Conservation (phyloP, 1,140 invertebrate species). For the Stegodyphus mimosarum region DNA sequence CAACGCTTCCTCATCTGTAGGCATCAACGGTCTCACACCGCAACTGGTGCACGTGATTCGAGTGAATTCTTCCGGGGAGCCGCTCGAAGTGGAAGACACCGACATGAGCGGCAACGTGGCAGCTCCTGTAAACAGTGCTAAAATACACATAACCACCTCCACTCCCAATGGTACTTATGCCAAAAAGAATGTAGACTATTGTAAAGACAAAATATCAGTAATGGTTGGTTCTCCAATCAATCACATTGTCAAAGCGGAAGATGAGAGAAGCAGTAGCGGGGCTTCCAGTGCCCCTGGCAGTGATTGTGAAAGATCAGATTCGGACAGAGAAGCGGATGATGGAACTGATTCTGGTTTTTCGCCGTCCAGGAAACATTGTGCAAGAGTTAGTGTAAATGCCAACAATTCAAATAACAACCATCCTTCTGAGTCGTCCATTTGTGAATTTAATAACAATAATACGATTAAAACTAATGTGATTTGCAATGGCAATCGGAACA, state of each 20-base stretch:
- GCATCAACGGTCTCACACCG: slow-evolving; percentile 7
- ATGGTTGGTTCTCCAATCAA: slow-evolving; percentile 20
- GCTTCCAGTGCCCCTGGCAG: slow-evolving; percentile 57
- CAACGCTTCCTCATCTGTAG: slow-evolving; percentile 37
- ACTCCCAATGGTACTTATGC: neutral
- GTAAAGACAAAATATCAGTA: slow-evolving; percentile 26
- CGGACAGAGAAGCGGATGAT: slow-evolving; percentile 54
- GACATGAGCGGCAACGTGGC: neutral
- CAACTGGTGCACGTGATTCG: slow-evolving; percentile 48
- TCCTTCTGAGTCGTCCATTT: neutral
- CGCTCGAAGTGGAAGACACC: neutral
- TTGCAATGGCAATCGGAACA: slow-evolving; percentile 35
- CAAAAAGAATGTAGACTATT: slow-evolving; percentile 4
- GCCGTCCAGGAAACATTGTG: slow-evolving; percentile 22
- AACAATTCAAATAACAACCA: slow-evolving; percentile 3
- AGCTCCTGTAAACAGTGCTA: neutral
- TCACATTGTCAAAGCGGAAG: slow-evolving; percentile 36
- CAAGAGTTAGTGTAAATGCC: slow-evolving; percentile 22
- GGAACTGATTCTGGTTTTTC: slow-evolving; percentile 55
- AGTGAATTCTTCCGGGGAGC: slow-evolving; percentile 14
- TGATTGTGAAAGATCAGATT: slow-evolving; percentile 57
- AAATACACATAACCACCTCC: slow-evolving; percentile 4
- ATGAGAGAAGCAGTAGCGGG: slow-evolving; percentile 60
- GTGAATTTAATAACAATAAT: slow-evolving; percentile 1
- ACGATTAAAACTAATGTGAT: slow-evolving; percentile 5